Evolutionary conservation across 2,113 vertebrate species (phyloP).

Genomic region (Cyphomyrus plagiostoma): DNA sequence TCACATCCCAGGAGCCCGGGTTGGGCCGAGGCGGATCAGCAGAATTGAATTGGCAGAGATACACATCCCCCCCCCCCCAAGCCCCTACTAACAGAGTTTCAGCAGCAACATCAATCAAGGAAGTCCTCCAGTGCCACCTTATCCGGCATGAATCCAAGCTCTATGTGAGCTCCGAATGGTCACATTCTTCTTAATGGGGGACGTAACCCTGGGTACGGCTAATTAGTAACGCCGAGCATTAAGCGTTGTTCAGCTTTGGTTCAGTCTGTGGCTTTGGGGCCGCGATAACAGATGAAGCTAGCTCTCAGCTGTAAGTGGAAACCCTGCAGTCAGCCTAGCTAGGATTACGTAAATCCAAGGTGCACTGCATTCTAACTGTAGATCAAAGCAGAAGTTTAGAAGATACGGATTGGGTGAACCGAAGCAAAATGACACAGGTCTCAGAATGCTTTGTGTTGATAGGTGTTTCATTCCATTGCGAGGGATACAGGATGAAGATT

Average conservation of each 20-base stretch:
- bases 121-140: not conserved
- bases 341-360: not conserved
- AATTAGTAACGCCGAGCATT: not conserved
- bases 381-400: not conserved
- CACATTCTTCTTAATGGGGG: slow-evolving; percentile 1
- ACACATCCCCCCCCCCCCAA: not conserved
- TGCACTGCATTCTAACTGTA: not conserved
- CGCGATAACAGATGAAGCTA: not conserved
- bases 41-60: not conserved
- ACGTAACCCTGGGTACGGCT: not conserved
- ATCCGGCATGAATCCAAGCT: not conserved
- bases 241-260: not conserved
- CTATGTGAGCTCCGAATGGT: not conserved
- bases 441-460: not conserved
- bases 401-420: not conserved
- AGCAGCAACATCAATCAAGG: not conserved
- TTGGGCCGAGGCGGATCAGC: not conserved
- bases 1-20: not conserved
- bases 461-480: slow-evolving; percentile 7
- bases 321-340: not conserved
- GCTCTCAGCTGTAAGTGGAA: not conserved
- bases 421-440: not conserved
- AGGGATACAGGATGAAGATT: not conserved
- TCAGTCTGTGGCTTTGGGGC: not conserved
- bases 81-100: not conserved